phyloP scores from a whole-genome alignment of 2,888 invertebrate genomes.

The Galerucella pusilla region DNA sequence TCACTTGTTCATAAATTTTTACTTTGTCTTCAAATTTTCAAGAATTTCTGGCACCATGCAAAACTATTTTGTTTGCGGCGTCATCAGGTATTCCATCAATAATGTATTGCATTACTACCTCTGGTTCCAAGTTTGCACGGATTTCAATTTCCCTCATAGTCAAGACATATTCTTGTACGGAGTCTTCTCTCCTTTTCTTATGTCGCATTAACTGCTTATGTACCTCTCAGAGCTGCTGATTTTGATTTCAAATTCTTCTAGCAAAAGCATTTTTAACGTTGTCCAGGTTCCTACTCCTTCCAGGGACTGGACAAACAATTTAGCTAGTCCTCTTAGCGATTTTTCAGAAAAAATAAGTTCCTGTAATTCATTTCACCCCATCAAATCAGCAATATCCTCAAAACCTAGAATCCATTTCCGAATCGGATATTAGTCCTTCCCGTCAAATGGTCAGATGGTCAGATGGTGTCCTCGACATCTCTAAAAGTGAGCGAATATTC shows the following conservation, averaged over 20 bases:
- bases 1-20: not conserved
- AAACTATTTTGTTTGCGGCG: constrained; percentile 43
- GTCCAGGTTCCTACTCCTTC: constrained; percentile 47
- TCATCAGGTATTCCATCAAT: constrained; percentile 37
- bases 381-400: constrained; percentile 51
- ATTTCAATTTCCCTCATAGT: constrained; percentile 59
- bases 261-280: constrained; percentile 43
- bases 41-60: constrained; percentile 46
- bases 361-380: constrained; percentile 52
- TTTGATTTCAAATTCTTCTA: constrained; percentile 47
- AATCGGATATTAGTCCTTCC: constrained; percentile 48
- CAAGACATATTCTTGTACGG: constrained; percentile 58
- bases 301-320: constrained; percentile 50
- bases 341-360: constrained; percentile 55
- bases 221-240: constrained; percentile 43
- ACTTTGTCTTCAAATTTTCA: constrained; percentile 36
- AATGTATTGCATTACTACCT: too few species aligned
- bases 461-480: constrained; percentile 51
- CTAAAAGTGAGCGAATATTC: constrained; percentile 46
- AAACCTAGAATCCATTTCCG: constrained; percentile 51
- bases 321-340: constrained; percentile 50
- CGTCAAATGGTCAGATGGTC: constrained; percentile 46
- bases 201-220: constrained; percentile 46
- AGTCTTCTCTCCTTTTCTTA: constrained; percentile 57
- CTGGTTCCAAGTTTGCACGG: constrained; percentile 51